phyloP scores from a whole-genome alignment of 2,797 vertebrate genomes.

The Phrynocephalus guinanensis region DNA sequence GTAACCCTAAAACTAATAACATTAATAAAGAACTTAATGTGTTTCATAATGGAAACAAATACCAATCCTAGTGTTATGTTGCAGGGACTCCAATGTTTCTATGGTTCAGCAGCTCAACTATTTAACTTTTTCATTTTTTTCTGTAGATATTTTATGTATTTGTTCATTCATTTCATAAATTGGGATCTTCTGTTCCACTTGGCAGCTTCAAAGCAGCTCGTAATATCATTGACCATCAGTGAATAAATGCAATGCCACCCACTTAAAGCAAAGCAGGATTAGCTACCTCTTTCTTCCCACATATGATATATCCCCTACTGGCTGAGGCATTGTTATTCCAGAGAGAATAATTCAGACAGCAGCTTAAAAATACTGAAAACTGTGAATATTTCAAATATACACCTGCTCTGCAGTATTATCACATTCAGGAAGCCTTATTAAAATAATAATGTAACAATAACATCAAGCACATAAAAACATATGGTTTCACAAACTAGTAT shows the following conservation, averaged over 20 bases:
- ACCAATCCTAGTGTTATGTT: not conserved
- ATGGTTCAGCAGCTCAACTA: no score
- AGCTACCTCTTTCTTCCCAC: not conserved
- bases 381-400: not conserved
- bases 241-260: not conserved
- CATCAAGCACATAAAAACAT: no score
- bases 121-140: not conserved
- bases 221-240: not conserved
- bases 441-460: no score
- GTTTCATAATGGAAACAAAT: not conserved
- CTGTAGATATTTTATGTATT: not conserved
- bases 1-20: slow-evolving; percentile 7
- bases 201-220: no score
- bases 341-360: not conserved
- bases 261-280: not conserved
- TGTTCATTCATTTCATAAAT: not conserved
- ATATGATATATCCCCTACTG: not conserved
- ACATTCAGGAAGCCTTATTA: no score
- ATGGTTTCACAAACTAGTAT: no score
- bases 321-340: not conserved
- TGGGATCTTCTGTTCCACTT: not conserved
- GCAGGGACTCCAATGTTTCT: no score
- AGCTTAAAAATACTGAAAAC: not conserved
- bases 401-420: no score
- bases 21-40: slow-evolving; percentile 3